Base-by-base conservation (phyloP, 1,140 invertebrate species). In the Drosophila kohkoa region DNA sequence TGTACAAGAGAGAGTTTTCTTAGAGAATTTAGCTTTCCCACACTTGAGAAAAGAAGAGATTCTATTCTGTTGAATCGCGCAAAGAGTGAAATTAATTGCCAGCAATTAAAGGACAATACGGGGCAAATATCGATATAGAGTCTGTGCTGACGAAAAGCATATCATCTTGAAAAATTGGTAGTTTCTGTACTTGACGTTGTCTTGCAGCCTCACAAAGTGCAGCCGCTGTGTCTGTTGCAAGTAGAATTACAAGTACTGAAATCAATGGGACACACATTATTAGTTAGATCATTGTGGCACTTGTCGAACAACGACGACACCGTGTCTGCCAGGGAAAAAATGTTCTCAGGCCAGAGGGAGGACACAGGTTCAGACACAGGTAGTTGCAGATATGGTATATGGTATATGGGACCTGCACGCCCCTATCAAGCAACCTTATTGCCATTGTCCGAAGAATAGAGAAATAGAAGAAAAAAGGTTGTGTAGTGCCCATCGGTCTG, bases 381-480 rank as follows among this genome's bases (percentile, higher is more conserved):
- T 77, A 87, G 70, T 54, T 77, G 46, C 51, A 54, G 65, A 64
- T 66, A 67, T 70, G 78, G 67, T 32, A 64, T 66, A 67, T 70
- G 78, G 67, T 32, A 64, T 66, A 67, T 70, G 78, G 69, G 81
- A 77, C 74, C 82, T 92, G 80, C 91, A 92, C 91, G 91, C 91
- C 91, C 79, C 90, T 92, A 92, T 92, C 82, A 92, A 86, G 77
- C 83, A 71, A 80, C 77, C 73, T 55, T 65, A 75, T 72, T 70
- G 62, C 62, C 75, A 82, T 88, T 91, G 90, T 81, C 72, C 75
- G 10, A 13, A 8, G 10, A 13, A 8, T 25, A 10, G 25, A 16
- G 25, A 10, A 5, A 28, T 15, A 10, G 54, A 46, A 72, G 15
- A 69, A 74, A 57, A 69, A 77, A 57, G 73, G 43, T 63, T 70